Evolutionary conservation across 2,888 invertebrate genomes (phyloP).

Genomic region (Nasonia oneida): DNA sequence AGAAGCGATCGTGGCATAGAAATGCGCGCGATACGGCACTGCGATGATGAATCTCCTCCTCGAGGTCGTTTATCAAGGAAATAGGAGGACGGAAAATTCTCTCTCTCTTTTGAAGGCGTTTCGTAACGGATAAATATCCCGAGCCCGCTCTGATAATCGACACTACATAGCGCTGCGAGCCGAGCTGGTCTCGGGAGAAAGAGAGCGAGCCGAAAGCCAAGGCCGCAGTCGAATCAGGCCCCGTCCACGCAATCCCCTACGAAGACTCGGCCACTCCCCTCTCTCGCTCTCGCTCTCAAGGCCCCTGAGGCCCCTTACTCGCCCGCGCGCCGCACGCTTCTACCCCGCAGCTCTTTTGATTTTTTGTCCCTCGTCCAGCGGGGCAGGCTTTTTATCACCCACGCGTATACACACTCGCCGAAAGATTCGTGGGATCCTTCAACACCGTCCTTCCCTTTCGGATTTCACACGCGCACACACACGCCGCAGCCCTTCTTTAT

Average conservation of each 20-base stretch:
- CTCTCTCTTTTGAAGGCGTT: no score
- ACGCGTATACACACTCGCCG: not conserved
- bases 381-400: conserved; percentile 49
- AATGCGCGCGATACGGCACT: conserved; percentile 40
- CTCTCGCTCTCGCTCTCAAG: conserved; percentile 18
- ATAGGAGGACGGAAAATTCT: no score
- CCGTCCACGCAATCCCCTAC: not conserved
- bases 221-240: conserved; percentile 29
- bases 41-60: conserved; percentile 48
- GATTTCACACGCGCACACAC: not conserved
- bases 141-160: not conserved
- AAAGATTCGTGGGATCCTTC: conserved; percentile 51
- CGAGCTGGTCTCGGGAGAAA: not conserved
- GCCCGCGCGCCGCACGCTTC: not conserved
- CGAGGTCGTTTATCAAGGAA: no score
- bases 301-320: not conserved
- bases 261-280: not conserved
- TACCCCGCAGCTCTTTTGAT: not conserved
- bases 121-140: no score
- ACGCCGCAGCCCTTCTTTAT: conserved; percentile 24
- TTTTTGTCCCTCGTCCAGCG: conserved; percentile 39
- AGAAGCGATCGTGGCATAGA: conserved; percentile 43
- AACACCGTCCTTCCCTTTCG: conserved; percentile 12
- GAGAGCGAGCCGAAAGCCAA: conserved; percentile 36
- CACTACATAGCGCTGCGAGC: not conserved